phyloP scores from a whole-genome alignment of 2,113 vertebrate genomes.

The Corythoichthys intestinalis region DNA sequence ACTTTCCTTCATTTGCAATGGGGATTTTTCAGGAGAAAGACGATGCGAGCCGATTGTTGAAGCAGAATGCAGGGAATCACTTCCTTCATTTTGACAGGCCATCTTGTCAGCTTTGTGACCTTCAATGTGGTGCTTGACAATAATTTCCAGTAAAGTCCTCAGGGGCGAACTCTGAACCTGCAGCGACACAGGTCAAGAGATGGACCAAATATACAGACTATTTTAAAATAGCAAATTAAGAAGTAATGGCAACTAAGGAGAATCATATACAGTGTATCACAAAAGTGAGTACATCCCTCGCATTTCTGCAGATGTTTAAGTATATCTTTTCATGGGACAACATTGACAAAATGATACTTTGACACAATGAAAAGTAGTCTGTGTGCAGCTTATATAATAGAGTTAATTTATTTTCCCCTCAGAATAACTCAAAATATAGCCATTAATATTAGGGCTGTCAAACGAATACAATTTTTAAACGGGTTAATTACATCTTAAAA shows the following conservation, averaged over 20 bases:
- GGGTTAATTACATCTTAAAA: too few relatives aligned
- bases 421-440: too few relatives aligned
- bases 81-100: conserved; percentile 16
- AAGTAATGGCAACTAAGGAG: neutral
- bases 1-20: conserved; percentile 4
- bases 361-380: too few relatives aligned
- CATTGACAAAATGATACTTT: too few relatives aligned
- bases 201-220: neutral
- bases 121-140: conserved; percentile 82
- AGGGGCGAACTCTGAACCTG: conserved; percentile 71
- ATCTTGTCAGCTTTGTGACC: conserved; percentile 40
- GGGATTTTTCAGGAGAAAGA: conserved; percentile 17
- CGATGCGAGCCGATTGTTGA: neutral
- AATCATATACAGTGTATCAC: neutral
- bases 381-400: too few relatives aligned
- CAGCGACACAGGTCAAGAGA: conserved; percentile 15
- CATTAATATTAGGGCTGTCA: too few relatives aligned
- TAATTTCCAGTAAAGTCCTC: conserved; percentile 88
- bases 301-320: neutral
- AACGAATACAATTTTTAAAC: too few relatives aligned
- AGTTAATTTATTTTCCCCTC: too few relatives aligned
- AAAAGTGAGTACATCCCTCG: too few relatives aligned
- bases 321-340: too few relatives aligned
- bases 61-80: neutral
- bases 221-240: neutral